phyloP scores from a whole-genome alignment of 2,113 vertebrate species.

The Anser brachyrhynchus region DNA sequence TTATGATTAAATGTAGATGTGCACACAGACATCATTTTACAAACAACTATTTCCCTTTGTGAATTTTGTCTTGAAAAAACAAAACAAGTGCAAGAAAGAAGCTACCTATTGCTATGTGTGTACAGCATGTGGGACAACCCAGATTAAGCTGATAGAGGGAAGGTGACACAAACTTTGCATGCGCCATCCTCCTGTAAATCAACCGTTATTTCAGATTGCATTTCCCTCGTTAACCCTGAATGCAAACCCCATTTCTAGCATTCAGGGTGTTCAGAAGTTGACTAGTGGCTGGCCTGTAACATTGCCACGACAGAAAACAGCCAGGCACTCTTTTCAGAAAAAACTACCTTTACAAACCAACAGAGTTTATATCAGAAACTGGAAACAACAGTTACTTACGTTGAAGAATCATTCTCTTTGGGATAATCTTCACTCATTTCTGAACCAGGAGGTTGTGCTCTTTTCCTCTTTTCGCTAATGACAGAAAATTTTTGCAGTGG shows the following conservation, averaged over 20 bases:
- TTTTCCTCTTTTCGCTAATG: slow-evolving; percentile 92
- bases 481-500: slow-evolving; percentile 15
- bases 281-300: background rate
- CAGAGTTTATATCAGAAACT: background rate
- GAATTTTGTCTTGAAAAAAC: background rate
- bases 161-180: background rate
- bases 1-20: background rate
- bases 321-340: background rate
- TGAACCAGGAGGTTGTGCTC: slow-evolving; percentile 81
- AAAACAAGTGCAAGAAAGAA: background rate
- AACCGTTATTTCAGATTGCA: background rate
- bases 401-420: slow-evolving; percentile 98
- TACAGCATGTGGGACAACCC: background rate
- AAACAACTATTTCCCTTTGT: background rate
- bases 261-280: background rate
- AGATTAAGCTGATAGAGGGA: background rate
- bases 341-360: background rate
- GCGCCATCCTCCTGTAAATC: background rate
- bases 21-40: background rate
- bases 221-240: background rate
- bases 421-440: slow-evolving; percentile 95
- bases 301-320: background rate
- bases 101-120: background rate
- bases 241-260: background rate
- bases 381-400: slow-evolving; percentile 77